These are phyloP conservation scores for Gryllus longicercus DNA, from an alignment of 2,888 invertebrate species.

Conservation along the genomic window DNA sequence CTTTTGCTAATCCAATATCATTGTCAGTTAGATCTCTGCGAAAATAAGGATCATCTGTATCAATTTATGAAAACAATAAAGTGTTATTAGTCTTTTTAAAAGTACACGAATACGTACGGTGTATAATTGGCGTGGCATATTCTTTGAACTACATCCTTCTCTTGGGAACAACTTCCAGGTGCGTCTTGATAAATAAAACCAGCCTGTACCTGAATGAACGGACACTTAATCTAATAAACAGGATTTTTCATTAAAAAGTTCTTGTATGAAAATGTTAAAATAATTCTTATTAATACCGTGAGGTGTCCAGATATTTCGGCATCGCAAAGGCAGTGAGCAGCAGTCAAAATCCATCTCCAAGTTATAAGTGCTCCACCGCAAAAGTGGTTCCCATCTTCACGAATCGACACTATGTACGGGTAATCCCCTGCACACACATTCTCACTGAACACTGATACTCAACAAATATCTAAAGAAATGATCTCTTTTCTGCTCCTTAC, in stretches of 20 bases:
- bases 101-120: background rate
- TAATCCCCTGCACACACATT: background rate
- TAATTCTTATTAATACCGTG: too few relatives aligned
- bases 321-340: background rate
- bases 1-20: background rate
- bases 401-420: background rate
- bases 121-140: background rate
- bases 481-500: too few relatives aligned
- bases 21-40: background rate
- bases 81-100: background rate
- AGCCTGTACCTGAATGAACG: background rate
- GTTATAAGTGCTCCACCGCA: background rate
- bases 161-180: background rate
- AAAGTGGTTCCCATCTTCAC: background rate
- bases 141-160: background rate
- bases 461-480: too few relatives aligned
- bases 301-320: background rate
- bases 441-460: too few relatives aligned
- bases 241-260: background rate
- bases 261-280: too few relatives aligned
- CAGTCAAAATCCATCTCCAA: background rate
- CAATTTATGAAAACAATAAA: background rate
- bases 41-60: background rate
- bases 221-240: background rate
- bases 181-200: background rate